These are phyloP conservation scores for Ceuthmochares aereus DNA, from an alignment of 2,113 vertebrate genomes.

Conservation along the genomic window DNA sequence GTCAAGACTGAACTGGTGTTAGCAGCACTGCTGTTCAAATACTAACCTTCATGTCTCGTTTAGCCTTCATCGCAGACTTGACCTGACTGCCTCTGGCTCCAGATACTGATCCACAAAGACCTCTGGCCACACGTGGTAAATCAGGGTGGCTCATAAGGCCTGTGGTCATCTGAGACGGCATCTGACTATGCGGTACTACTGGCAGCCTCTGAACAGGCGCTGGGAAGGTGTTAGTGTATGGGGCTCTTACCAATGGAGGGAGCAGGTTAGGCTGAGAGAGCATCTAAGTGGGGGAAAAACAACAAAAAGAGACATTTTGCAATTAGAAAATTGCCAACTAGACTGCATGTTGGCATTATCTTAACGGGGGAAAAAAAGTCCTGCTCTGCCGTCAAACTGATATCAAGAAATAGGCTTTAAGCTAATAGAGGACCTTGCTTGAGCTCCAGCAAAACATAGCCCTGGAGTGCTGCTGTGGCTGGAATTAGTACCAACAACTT, in stretches of 20 bases:
- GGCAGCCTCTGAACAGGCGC: constrained; percentile 91
- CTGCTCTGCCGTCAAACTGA: constrained; percentile 17
- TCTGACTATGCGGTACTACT: constrained; percentile 85
- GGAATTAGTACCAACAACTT: not conserved
- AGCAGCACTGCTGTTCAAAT: constrained; percentile 46
- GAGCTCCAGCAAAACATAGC: not conserved
- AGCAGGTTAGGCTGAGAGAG: constrained; percentile 96
- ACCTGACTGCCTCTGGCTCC: constrained; percentile 87
- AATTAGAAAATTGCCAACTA: constrained; percentile 73
- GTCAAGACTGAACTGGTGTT: constrained; percentile 65
- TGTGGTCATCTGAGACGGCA: constrained; percentile 88
- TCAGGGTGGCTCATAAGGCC: constrained; percentile 94
- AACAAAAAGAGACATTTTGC: constrained; percentile 78
- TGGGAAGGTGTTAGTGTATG: constrained; percentile 92
- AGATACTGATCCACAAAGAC: constrained; percentile 84
- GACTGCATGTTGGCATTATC: constrained; percentile 52
- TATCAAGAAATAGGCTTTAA: not conserved
- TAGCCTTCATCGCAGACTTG: constrained; percentile 90
- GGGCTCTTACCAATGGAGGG: constrained; percentile 92
- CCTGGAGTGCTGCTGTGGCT: not conserved
- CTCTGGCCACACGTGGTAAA: constrained; percentile 86
- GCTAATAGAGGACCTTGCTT: not conserved
- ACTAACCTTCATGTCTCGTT: constrained; percentile 92
- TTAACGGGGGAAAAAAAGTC: constrained; percentile 33
- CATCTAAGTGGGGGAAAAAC: constrained; percentile 85